phyloP scores from a whole-genome alignment of 2,797 vertebrate species.

The Simalia tracyae region DNA sequence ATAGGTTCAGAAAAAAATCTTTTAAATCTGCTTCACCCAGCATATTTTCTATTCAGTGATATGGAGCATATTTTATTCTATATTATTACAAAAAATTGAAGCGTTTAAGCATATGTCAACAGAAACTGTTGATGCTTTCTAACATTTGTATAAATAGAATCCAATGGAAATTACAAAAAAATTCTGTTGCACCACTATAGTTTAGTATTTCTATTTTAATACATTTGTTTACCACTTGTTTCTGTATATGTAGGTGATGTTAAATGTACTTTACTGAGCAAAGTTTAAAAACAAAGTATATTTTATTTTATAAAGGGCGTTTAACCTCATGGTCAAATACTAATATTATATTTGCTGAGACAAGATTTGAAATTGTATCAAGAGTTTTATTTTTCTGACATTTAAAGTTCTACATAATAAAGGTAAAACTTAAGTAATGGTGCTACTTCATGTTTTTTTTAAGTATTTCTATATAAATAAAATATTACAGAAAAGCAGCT shows the following conservation, averaged over 20 bases:
- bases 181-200: constrained; percentile 98
- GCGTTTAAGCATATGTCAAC: constrained; percentile 90
- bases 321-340: constrained; percentile 99
- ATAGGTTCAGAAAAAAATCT: constrained; percentile 91
- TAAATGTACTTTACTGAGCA: constrained; percentile 99
- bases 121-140: constrained; percentile 92
- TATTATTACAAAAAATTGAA: constrained; percentile 92
- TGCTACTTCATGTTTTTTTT: constrained; percentile 99
- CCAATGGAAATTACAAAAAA: constrained; percentile 91
- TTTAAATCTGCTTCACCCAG: constrained; percentile 93
- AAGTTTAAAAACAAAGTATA: constrained; percentile 99
- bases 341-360: constrained; percentile 99
- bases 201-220: constrained; percentile 99
- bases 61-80: constrained; percentile 99
- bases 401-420: constrained; percentile 99
- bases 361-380: constrained; percentile 99
- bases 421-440: constrained; percentile 98
- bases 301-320: constrained; percentile 99
- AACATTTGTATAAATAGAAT: constrained; percentile 99
- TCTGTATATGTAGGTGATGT: constrained; percentile 99
- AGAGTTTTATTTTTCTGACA: constrained; percentile 99
- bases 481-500: constrained; percentile 84
- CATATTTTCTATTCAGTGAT: constrained; percentile 99
- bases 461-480: constrained; percentile 99
- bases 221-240: constrained; percentile 99